Conservation (phyloP, 2,888 invertebrate species). For the Drosophila dives region DNA sequence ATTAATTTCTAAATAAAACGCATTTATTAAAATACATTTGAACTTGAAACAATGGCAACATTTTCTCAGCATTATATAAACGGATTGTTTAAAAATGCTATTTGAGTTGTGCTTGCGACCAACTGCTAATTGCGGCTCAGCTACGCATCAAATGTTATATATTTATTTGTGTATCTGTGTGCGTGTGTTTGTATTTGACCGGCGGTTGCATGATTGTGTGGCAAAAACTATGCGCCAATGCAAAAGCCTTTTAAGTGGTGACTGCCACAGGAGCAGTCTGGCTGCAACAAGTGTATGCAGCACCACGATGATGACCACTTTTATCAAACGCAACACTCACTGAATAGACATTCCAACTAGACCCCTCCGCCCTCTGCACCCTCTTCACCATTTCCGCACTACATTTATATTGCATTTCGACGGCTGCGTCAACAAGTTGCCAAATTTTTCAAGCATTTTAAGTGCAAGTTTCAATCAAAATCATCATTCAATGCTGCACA, state of each 20-base stretch:
- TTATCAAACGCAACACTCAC: constrained; percentile 46
- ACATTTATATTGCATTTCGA: constrained; percentile 11
- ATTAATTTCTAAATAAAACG: constrained; percentile 39
- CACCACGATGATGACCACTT: constrained; percentile 42
- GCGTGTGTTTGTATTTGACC: constrained; percentile 2
- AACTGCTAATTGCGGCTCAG: constrained; percentile 49
- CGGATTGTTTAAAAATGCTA: not conserved
- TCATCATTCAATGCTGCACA: not conserved
- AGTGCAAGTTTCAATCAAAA: constrained; percentile 24
- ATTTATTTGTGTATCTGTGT: constrained; percentile 1
- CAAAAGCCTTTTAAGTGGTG: constrained; percentile 19
- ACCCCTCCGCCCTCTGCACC: not conserved
- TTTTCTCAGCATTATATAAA: constrained; percentile 52
- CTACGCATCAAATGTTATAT: constrained; percentile 42
- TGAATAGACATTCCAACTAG: not conserved
- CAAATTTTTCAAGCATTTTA: constrained; percentile 44
- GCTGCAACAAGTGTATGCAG: constrained; percentile 15
- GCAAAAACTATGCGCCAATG: constrained; percentile 22
- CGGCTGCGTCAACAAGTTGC: constrained; percentile 54
- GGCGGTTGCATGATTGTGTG: constrained; percentile 16
- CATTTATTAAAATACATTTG: constrained; percentile 33
- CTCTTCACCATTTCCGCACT: not conserved
- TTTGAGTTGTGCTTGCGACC: not conserved
- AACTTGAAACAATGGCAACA: constrained; percentile 38
- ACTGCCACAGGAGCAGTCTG: not conserved